Base-by-base conservation (phyloP, 1,140 invertebrate genomes). In the Papilio polytes region DNA sequence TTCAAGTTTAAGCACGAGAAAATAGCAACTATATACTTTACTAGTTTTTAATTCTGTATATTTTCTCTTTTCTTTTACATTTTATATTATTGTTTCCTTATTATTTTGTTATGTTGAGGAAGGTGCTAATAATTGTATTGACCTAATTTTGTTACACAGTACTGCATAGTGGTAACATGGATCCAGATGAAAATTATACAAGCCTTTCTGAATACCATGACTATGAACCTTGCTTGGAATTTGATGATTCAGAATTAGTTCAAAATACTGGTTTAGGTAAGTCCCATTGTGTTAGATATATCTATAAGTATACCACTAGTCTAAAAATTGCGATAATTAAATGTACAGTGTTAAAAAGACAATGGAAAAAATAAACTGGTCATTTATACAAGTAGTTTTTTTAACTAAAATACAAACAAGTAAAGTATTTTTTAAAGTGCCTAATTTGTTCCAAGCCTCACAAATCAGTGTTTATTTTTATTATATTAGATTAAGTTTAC, bases 161-260 rank as follows among this genome's bases (percentile, higher is more conserved):
- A 84, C 83, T 92, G 31, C 91, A 93, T 83, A 91, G 90, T 53
- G 86, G 83, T 83, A 86, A 81, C 78, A 80, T 85, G 78, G 94
- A 93, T 41, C 78, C 84, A 80, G 98, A 98, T 85, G 98, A 98
- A 92, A 97, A 97, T 15, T 98, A 98, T 91, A 97, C 98, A 73
- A 98, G 98, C 95, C 96, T 98, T 77, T 98, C 98, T 51, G 98
- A 98, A 93, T 98, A 97, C 91, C 98, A 98, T 94, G 98, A 98
- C 95, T 98, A 98, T 94, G 98, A 99, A 91, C 98, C 98, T 36
- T 98, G 98, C 95, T 96, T 99, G 90, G 98, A 99, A 94, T 99
- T 99, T 96, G 98, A 99, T 95, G 98, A 99, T 95, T 98, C 98
- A 13, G 98, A 99, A 95, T 92, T 98, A 73, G 97, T 97, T 88